Base-by-base conservation (phyloP, 2,888 invertebrate genomes). In the Drosophila pegasa region DNA sequence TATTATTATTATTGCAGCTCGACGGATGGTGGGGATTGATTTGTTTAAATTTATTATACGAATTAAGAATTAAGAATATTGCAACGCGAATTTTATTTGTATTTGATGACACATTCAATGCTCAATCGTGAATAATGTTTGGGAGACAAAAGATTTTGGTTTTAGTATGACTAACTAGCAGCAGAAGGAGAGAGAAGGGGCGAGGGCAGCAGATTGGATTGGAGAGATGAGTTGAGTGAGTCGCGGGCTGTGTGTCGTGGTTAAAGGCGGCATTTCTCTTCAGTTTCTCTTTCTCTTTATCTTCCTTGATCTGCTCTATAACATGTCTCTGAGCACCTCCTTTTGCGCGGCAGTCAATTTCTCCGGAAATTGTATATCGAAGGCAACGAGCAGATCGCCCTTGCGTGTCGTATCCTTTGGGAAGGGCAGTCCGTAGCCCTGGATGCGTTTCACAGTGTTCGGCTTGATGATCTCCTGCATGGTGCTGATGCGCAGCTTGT, bases 291-390 rank as follows among this genome's bases (percentile, higher is more conserved):
- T 18, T 5, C 3, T 14, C n/a, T 2, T 2, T 5, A 16, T 16
- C 16, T 45, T 7, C 3, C 12, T 29, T 6, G 25, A 25, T 10
- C 20, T 43, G 37, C 90, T 90, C 97, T 50, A 97, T 93, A 97
- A 93, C 88, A 97, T 96, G 91, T 98, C 98, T 91, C 95, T 95
- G 63, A 99, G 93, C 92, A 98, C 96, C 93, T 98, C 98, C 93
- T 97, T 98, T 63, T 95, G 95, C 89, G 95, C 95, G 90, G 95
- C 94, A 80, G 96, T 94, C 81, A 98, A 93, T 78, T 95, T 94
- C 59, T 97, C 97, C 0, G 99, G 99, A 93, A 99, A 99, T 92
- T 96, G 96, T 91, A 99, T 98, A 93, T 98, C 98, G 92, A 99
- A 99, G 71, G 96, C 96, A 38, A 99, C 97, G 66, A 99, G 94